A percentile compares a stretch with the other conserved stretches of the same genome.
These are phyloP conservation scores for Carlito syrichta DNA, from an alignment of 2,113 vertebrate genomes.

Conservation along the genomic window DNA sequence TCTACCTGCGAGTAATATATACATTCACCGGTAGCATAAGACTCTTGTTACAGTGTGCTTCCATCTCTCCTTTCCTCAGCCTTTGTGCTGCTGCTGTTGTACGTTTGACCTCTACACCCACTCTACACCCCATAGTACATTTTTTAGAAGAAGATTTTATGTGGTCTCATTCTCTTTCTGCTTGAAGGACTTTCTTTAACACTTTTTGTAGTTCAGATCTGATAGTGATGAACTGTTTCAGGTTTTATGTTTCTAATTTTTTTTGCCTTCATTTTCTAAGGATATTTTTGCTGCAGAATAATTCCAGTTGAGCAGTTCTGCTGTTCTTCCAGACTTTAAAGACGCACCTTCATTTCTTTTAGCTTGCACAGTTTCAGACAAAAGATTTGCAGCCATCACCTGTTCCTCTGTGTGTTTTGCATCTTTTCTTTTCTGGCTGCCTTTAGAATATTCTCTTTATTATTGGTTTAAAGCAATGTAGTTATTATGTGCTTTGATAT, in stretches of 20 bases:
- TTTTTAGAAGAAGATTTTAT: background rate
- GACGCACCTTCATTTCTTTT: too few relatives aligned
- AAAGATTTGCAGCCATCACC: rapidly evolving
- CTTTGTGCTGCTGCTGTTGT: background rate
- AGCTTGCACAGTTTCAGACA: background rate
- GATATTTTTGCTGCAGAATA: background rate
- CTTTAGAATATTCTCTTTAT: background rate
- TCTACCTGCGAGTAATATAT: background rate
- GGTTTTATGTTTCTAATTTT: too few relatives aligned
- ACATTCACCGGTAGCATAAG: background rate
- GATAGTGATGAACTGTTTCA: background rate
- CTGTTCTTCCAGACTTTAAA: background rate
- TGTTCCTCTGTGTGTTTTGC: rapidly evolving
- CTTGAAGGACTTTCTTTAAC: background rate
- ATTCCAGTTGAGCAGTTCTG: too few relatives aligned
- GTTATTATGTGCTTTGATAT: background rate
- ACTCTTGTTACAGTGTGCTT: too few relatives aligned
- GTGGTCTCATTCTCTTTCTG: background rate
- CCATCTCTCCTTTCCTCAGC: too few relatives aligned
- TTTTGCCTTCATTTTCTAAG: background rate
- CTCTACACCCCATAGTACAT: background rate
- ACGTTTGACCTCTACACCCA: too few relatives aligned
- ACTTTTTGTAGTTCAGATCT: background rate
- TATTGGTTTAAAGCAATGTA: background rate
- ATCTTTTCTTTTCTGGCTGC: too few relatives aligned